Percentiles rank a stretch among this genome's conserved stretches.
Evolutionary conservation across 1,140 invertebrate genomes (phyloP).

Genomic region (Philotrypesis tridentata): DNA sequence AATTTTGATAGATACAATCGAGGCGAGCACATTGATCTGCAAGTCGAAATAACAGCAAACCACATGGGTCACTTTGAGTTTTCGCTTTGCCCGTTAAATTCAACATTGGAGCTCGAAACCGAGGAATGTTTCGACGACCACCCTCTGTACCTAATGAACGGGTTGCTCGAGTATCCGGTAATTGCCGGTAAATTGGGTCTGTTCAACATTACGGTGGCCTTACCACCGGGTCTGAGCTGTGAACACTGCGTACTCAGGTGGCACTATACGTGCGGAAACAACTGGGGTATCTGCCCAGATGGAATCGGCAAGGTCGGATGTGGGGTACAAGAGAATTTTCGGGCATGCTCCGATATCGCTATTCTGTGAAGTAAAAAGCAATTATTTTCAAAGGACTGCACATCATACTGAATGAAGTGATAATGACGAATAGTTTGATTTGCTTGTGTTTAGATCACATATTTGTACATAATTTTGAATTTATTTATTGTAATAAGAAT

Average conservation of each 20-base stretch:
- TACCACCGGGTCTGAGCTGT: constrained; percentile 77
- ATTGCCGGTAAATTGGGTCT: constrained; percentile 14
- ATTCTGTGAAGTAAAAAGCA: constrained; percentile 64
- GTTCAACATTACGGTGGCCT: constrained; percentile 59
- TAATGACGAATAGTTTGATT: too few relatives aligned
- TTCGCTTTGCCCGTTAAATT: constrained; percentile 74
- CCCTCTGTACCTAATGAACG: constrained; percentile 74
- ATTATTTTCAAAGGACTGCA: neutral
- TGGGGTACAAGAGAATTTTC: constrained; percentile 80
- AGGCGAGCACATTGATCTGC: constrained; percentile 77
- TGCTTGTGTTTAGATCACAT: neutral
- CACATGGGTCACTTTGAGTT: constrained; percentile 80
- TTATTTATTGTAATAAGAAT: neutral
- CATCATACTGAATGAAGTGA: too few relatives aligned
- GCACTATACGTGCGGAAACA: constrained; percentile 78
- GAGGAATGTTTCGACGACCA: constrained; percentile 79
- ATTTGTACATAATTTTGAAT: neutral
- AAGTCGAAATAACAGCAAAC: constrained; percentile 82
- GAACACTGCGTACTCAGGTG: constrained; percentile 81
- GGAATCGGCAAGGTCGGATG: constrained; percentile 73
- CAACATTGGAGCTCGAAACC: constrained; percentile 70
- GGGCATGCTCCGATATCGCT: constrained; percentile 80
- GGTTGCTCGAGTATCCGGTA: constrained; percentile 57
- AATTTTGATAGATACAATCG: constrained; percentile 73
- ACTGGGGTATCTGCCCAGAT: constrained; percentile 75